Base-by-base conservation (phyloP, 1,140 invertebrate genomes). In the Drosophila carrolli region DNA sequence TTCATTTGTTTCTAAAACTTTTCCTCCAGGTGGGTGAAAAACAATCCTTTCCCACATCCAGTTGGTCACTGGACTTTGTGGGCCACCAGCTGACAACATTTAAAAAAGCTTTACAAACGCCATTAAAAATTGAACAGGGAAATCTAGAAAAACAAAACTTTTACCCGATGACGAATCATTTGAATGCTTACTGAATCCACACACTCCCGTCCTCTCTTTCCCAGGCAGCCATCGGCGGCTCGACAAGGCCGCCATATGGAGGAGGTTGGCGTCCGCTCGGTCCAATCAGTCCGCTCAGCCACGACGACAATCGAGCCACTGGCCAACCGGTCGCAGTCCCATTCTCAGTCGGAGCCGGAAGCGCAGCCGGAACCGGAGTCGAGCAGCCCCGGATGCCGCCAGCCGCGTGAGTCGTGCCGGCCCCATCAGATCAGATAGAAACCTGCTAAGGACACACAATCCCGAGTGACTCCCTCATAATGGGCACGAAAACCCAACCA, bases 401-500 rank as follows among this genome's bases (percentile, higher is more conserved):
- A 66, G 27, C 23, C 43, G 44, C 16, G 14, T 66, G 44, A 66
- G 4, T 40, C 32, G 44, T 66, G 44, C 63, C 41, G 60, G 44
- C 63, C 60, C 19, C 27, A 67, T 10, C 47, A 58, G 55, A 61
- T 44, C 35, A 53, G 65, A 68, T 68, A 71, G 65, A 56, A 14
- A 48, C 38, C 44, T 37, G 67, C 53, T 40, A 48, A 37, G 68
- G 66, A 72, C 53, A 11, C 63, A 56, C 10, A 54, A 57, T 35
- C 32, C 46, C 38, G 14, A 46, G 47, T 32, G 53, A 78, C 79
- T 66, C 55, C 60, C 60, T 78, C 81, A 88, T 71, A 80, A 88
- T 88, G 84, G 84, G 84, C 80, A 89, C 84, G 84, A 88, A 88
- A 81, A 88, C 84, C 59, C 84, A 89, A 67, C 84, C 84, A 43